Percentiles rank a stretch among this genome's conserved stretches.
phyloP scores from a whole-genome alignment of 1,140 invertebrate species.

The Conus ventricosus region DNA sequence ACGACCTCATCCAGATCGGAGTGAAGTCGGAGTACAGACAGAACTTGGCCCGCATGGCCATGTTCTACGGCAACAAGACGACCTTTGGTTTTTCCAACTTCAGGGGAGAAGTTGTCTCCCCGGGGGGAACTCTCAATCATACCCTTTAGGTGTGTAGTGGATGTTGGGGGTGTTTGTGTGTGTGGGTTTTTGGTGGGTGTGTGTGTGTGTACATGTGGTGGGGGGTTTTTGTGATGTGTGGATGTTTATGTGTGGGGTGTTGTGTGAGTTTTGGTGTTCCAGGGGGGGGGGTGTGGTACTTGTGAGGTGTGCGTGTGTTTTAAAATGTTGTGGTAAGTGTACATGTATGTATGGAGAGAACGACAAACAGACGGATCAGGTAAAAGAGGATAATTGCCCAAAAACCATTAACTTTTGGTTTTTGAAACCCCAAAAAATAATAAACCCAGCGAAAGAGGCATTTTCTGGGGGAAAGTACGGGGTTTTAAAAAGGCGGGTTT shows the following conservation, averaged over 20 bases:
- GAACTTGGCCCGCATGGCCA: slow-evolving; percentile 93
- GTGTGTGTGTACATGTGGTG: neutral
- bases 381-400: too few species aligned
- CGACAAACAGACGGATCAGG: too few species aligned
- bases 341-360: too few species aligned
- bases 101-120: slow-evolving; percentile 55
- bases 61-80: slow-evolving; percentile 99
- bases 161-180: neutral
- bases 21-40: slow-evolving; percentile 95
- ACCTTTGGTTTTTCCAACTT: slow-evolving; percentile 82
- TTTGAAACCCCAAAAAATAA: too few species aligned
- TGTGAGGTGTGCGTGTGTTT: too few species aligned
- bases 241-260: neutral
- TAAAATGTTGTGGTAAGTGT: too few species aligned
- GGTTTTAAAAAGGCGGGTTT: too few species aligned
- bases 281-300: too few species aligned
- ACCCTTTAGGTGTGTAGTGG: slow-evolving; percentile 59
- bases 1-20: slow-evolving; percentile 98
- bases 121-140: slow-evolving; percentile 57
- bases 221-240: neutral
- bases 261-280: too few species aligned
- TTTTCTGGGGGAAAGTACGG: too few species aligned
- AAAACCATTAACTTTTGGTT: too few species aligned
- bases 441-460: too few species aligned
- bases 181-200: neutral